Base-by-base conservation (phyloP, 2,888 invertebrate species). In the Craniophora ligustri region DNA sequence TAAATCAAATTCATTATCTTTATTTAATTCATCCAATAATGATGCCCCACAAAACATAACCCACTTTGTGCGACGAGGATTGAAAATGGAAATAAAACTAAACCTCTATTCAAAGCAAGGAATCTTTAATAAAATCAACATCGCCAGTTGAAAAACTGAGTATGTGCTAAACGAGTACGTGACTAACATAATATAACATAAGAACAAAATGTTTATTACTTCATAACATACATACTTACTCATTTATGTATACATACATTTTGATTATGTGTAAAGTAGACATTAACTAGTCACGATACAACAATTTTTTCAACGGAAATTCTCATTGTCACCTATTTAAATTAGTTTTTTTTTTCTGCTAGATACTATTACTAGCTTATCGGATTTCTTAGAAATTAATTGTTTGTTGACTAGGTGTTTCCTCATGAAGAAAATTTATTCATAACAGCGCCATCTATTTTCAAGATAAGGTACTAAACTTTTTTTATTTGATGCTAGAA, bases 121-220 rank as follows among this genome's bases (percentile, higher is more conserved):
- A n/a, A n/a, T n/a, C n/a, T n/a, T n/a, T n/a, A n/a, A n/a, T n/a
- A n/a, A n/a, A n/a, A n/a, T n/a, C n/a, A n/a, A n/a, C n/a, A n/a
- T n/a, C n/a, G n/a, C 42, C 32, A 13, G 15, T 3, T 3, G 11
- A 32, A 32, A 34, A 32, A 19, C 10, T 4, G 16, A 8, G 34
- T 34, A 14, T 14, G 2, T 1, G 14, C 41, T 58, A 58, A 58
- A 36, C 42, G 26, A 15, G 18, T 38, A 64, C 68, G 67, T 76
- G 75, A 69, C 46, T 18, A 51, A 47, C 36, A 76, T 68, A 50
- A 48, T 69, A 73, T 72, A 53, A n/a, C 0, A n/a, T 41, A 63
- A 62, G n/a, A 72, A 61, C 35, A 40, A 47, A 21, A 36, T 48
- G 34, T 58, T 67, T 73, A 61, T 50, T 56, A 50, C 23, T 36